These are phyloP conservation scores for Enteromius treurensis DNA, from an alignment of 2,797 vertebrate genomes.

Conservation along the genomic window DNA sequence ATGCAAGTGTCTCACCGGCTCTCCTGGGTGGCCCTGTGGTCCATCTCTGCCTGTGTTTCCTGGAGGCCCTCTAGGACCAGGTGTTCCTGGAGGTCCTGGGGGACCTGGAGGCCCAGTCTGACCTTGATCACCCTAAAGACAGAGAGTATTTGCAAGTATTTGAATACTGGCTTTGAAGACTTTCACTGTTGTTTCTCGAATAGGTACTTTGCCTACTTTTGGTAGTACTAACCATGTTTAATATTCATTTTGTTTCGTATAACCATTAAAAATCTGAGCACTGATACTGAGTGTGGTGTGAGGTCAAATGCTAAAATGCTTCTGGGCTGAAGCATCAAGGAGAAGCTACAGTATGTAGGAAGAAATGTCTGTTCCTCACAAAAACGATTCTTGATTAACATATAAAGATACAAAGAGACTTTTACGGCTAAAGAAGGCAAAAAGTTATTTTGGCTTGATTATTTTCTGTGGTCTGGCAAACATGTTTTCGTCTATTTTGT, in stretches of 20 bases:
- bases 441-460: constrained; percentile 61
- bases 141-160: constrained; percentile 9
- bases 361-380: constrained; percentile 1
- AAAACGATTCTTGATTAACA: constrained; percentile 40
- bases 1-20: constrained; percentile 78
- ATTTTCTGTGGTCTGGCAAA: constrained; percentile 61
- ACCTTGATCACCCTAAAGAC: constrained; percentile 88
- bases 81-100: constrained; percentile 88
- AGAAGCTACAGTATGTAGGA: constrained; percentile 14
- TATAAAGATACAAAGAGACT: constrained; percentile 37
- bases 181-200: constrained; percentile 2
- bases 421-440: constrained; percentile 51
- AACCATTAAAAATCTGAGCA: constrained; percentile 7
- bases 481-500: constrained; percentile 53
- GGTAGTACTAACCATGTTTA: constrained; percentile 33
- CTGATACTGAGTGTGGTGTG: constrained; percentile 10
- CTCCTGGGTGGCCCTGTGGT: constrained; percentile 85
- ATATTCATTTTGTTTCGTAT: constrained; percentile 6
- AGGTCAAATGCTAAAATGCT: neutral
- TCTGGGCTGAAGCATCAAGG: constrained; percentile 16
- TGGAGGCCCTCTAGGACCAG: constrained; percentile 89
- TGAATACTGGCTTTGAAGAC: constrained; percentile 1
- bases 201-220: neutral
- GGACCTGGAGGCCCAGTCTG: constrained; percentile 87
- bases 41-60: constrained; percentile 94